Base-by-base conservation (phyloP, 2,888 invertebrate species). In the Thera britannica region DNA sequence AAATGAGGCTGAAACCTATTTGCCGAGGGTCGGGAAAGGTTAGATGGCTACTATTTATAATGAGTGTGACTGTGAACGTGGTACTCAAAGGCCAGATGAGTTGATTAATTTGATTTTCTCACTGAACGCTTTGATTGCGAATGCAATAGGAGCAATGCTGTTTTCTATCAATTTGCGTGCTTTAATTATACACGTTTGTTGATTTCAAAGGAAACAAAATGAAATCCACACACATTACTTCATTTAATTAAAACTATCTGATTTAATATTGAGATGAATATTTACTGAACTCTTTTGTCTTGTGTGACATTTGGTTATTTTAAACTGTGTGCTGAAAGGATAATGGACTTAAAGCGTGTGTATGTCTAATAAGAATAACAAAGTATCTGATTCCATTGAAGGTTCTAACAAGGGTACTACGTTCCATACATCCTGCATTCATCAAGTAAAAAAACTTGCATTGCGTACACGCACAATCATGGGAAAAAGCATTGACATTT, bases 31-130 rank as follows among this genome's bases (percentile, higher is more conserved):
- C 54, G 56, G 44, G 44, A 59, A 67, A 74, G 67, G 70, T 70
- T 75, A 66, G 68, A 12, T 64, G 67, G 72, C 67, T 69, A 61
- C 70, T 72, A 71, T 75, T 72, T 75, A 85, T 86, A 86, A 88
- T 86, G 83, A 84, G 84, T 83, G 82, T 78, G 78, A 78, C 83
- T 83, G 80, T 77, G 81, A 85, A 84, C 83, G 81, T 81, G 81
- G 80, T 80, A 83, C 83, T 90, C 88, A 90, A 89, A 91, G 88
- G 87, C 85, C 79, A 81, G 82, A 80, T 84, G 84, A 84, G 83
- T 86, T 84, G 83, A 88, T 89, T 89, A 89, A 90, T 90, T 89
- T 85, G 84, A 90, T 90, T 89, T 89, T 85, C 86, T 80, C 82
- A 81, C 79, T 85, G 84, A 81, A 82, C 83, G 85, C 84, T 84